Base-by-base conservation (phyloP, 2,113 vertebrate species). In the Festucalex cinctus region DNA sequence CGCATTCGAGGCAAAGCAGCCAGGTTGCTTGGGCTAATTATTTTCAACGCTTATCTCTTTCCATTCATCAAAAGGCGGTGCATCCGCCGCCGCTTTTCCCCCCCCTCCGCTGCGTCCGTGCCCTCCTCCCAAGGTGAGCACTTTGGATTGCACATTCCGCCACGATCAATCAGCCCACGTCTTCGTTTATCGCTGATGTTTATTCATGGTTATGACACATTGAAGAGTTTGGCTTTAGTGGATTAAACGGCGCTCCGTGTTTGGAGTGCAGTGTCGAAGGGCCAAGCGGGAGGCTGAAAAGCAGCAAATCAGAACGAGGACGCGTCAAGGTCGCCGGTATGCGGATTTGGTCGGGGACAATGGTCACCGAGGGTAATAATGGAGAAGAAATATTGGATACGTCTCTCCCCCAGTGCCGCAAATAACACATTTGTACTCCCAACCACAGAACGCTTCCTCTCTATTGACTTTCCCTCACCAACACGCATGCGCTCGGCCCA, bases 41-140 rank as follows among this genome's bases (percentile, higher is more conserved):
- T 68, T 65, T 44, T 37, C 58, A 41, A 6, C 37, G 43, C 61
- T 43, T 46, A 16, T 60, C 54, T 37, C 58, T 60, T 60, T 60
- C 9, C 28, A 60, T 39, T 17, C 58, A 37, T 37, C 32, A 60
- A 60, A 32, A n/a, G 19, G 13, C 6, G 19, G 9, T 22, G 48
- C 48, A 6, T 7, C 39, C 12, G 39, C 9, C 5, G 37, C 6
- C 2, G 37, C 17, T n/a, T 51, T 51, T 22, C 48, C 32, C 13
- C 9, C 10, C 54, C 17, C 17, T 24, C 32, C 6, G 19, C 46
- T 6, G 19, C 46, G 9, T 19, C 28, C 28, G 26, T 4, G 22
- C 56, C 8, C 56, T 19, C 16, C 28, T 60, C 58, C 58, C 58
- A 60, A 60, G 58, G 58, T 60, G 17, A 37, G 35, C 19, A 37